A percentile compares a stretch with the other conserved stretches of the same genome.
Evolutionary conservation across 2,113 vertebrate genomes (phyloP).

Genomic region (Perccottus glenii): DNA sequence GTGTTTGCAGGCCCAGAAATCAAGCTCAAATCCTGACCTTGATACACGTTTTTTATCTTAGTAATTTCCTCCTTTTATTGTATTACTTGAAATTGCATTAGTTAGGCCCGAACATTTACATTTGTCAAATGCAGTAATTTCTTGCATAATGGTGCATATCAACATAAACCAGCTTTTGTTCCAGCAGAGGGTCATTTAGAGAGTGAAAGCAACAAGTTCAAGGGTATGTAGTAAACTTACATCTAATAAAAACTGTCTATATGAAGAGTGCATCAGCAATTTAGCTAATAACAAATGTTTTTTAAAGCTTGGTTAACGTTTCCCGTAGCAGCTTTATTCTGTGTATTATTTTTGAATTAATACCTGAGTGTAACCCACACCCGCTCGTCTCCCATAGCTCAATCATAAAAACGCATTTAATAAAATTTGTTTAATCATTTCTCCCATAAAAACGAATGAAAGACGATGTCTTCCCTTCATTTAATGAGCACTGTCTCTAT

Average conservation of each 20-base stretch:
- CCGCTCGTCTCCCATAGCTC: slow-evolving; percentile 7
- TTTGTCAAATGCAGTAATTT: too few relatives aligned
- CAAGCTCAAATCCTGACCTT: too few relatives aligned
- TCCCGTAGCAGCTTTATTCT: not conserved
- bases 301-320: not conserved
- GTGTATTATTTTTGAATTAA: slow-evolving; percentile 8
- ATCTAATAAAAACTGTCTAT: too few relatives aligned
- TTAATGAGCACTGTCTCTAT: slow-evolving; percentile 10
- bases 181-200: not conserved
- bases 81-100: too few relatives aligned
- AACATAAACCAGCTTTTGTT: slow-evolving; percentile 9
- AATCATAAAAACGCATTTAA: not conserved
- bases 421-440: slow-evolving; percentile 1
- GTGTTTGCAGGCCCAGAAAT: too few relatives aligned
- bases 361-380: not conserved
- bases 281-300: too few relatives aligned
- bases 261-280: too few relatives aligned
- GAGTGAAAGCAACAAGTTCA: slow-evolving; percentile 54
- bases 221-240: too few relatives aligned
- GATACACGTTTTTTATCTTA: too few relatives aligned
- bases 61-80: too few relatives aligned
- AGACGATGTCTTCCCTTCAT: not conserved
- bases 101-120: too few relatives aligned
- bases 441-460: not conserved
- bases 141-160: not conserved